Evolutionary conservation across 1,140 invertebrate genomes (phyloP), one percentile per base, ranked within the genome.

Genomic region (Bombus affinis): DNA sequence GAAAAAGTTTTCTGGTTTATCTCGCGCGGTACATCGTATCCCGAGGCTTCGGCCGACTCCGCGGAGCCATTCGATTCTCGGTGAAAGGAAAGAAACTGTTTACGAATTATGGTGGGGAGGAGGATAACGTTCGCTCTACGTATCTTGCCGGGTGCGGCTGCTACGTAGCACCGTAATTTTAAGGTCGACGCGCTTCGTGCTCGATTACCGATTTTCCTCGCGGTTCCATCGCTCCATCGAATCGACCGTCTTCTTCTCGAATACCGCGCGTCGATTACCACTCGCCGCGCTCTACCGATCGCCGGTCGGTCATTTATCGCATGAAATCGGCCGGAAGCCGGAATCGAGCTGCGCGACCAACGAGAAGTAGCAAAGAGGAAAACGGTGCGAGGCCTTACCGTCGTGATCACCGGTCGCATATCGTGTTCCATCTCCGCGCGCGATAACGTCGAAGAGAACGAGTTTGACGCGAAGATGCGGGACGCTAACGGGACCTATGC

Each of bases 41-140:
- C 88, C 79, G 89, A 89, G 92, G 92, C 90, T 93, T 90, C 91
- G 87, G 89, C 86, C 77, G 78, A 77, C 84, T 87, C 89, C 90
- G 85, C 83, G 88, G 88, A 88, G 65, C 74, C 66, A 78, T 57
- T 59, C 68, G 79, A 42, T 81, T 79, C 89, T 71, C 89, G 93
- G 93, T 93, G 93, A 93, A 94, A 94, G 93, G 93, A 92, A 91
- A 92, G 91, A 92, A 92, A 91, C 89, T 83, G 32, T 84, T 32
- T 10, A 80, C 74, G 83, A 88, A 88, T 85, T 85, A 87, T 85
- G 92, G 93, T 91, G 91, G 91, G 91, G 92, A 89, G 83, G 57
- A 62, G 89, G 83, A 81, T 87, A 84, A 87, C 82, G 89, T 4
- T 89, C 77, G 87, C 59, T 82, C n/a, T 1, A 0, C 59, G 59